Percentiles rank a stretch among this genome's conserved stretches.
Conservation (phyloP, 35 echinoderm and acorn worm genomes). For the Nesometra sesokonis region DNA sequence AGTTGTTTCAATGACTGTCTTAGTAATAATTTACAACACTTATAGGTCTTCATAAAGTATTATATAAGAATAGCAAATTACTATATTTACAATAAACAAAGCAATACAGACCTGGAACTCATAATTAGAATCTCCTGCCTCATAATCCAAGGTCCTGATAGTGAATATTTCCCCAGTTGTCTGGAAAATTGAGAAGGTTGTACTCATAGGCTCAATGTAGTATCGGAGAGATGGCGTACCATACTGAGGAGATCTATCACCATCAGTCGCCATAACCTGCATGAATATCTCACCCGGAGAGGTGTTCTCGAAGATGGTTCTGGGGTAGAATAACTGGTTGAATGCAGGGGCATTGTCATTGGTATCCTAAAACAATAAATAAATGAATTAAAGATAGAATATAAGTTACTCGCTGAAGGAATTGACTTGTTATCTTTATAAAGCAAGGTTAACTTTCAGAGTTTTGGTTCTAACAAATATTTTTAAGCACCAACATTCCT, state of each 20-base stretch:
- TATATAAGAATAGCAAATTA: too few species aligned
- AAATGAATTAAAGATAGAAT: not conserved
- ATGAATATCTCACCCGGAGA: not conserved
- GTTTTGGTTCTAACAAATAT: too few species aligned
- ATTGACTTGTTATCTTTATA: too few species aligned
- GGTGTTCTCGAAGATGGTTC: not conserved
- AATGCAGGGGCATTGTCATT: not conserved
- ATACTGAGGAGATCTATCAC: not conserved
- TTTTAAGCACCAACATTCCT: too few species aligned
- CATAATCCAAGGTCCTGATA: not conserved
- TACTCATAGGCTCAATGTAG: not conserved
- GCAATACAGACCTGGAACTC: not conserved
- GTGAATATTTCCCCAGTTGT: not conserved
- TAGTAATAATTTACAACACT: too few species aligned
- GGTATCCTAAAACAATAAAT: not conserved
- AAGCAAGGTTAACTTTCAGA: too few species aligned
- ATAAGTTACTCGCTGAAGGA: too few species aligned
- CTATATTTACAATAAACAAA: too few species aligned
- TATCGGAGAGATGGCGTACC: not conserved
- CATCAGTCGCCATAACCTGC: not conserved
- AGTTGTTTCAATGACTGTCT: too few species aligned
- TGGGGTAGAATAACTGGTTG: not conserved
- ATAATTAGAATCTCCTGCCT: not conserved
- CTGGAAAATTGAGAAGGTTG: not conserved
- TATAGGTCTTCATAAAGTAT: too few species aligned